phyloP scores from a whole-genome alignment of 2,797 vertebrate genomes.

The Lacerta bilineata region DNA sequence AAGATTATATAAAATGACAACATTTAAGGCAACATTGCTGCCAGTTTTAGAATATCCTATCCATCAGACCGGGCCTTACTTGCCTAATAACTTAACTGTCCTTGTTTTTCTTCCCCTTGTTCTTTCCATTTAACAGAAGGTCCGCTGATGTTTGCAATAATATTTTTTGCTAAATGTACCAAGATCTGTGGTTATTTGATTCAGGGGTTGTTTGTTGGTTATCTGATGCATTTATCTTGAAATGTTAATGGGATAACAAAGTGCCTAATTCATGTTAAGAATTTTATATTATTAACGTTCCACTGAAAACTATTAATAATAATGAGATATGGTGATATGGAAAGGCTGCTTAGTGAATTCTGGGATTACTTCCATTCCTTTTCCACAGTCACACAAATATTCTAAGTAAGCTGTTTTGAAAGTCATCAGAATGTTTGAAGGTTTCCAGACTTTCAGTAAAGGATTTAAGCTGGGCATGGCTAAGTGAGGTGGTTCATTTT shows the following conservation, averaged over 20 bases:
- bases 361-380: neutral
- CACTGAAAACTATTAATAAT: neutral
- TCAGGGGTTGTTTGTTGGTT: neutral
- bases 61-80: neutral
- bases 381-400: neutral
- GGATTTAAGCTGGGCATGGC: neutral
- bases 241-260: neutral
- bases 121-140: neutral
- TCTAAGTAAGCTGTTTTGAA: slow-evolving; percentile 21
- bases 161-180: neutral
- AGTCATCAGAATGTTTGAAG: slow-evolving; percentile 1
- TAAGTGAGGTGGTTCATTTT: neutral
- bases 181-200: neutral
- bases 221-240: neutral
- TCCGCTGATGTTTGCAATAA: neutral
- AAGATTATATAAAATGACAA: neutral
- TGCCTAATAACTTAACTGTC: neutral
- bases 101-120: neutral
- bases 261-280: neutral
- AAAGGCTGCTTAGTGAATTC: neutral
- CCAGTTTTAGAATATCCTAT: neutral
- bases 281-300: neutral
- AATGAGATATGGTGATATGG: neutral
- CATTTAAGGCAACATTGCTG: no score
- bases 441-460: slow-evolving; percentile 20